Base-by-base conservation (phyloP, 2,113 vertebrate genomes). In the Trinectes maculatus region DNA sequence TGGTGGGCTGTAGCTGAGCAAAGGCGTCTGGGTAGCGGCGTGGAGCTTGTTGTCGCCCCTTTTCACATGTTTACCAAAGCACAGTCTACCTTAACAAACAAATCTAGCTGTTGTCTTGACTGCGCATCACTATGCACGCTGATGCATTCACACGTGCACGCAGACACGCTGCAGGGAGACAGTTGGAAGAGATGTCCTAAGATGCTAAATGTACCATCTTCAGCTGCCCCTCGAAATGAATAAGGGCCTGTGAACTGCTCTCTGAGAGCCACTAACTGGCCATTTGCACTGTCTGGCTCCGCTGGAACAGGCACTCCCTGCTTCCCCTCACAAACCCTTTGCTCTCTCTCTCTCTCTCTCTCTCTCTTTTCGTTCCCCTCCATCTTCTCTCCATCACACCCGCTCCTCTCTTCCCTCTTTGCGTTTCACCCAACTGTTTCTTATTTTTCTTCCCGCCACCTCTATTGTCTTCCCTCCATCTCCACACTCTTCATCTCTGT, bases 221-320 rank as follows among this genome's bases (percentile, higher is more conserved):
- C n/a, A n/a, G 61, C 66, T 66, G 61, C 79, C 85, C 79, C 70
- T 87, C 85, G 81, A 83, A 77, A 84, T 84, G 64, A 85, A 88
- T 84, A 69, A 88, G 77, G 80, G 71, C 73, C 78, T 68, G 70
- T 72, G 70, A 85, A 72, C 79, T 74, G 74, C 64, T 82, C 79
- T 83, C 85, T 71, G 59, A 87, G 66, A 86, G 72, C 69, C 84
- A 71, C 80, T 84, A 87, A 89, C 84, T 78, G 84, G 71, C 74
- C 82, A 77, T 87, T 84, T 82, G 69, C 78, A 70, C 72, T 18
- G 74, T 69, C 76, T 74, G 76, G 73, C 71, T 85, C 69, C 57
- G 12, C 25, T 70, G 64, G 67, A 86, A 77, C 66, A 63, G 71
- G 5, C 73, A 73, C 62, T 85, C 77, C 60, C 60, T 58, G 25